These are phyloP conservation scores for Anoplopoma fimbria DNA, from an alignment of 2,113 vertebrate species.

Conservation along the genomic window DNA sequence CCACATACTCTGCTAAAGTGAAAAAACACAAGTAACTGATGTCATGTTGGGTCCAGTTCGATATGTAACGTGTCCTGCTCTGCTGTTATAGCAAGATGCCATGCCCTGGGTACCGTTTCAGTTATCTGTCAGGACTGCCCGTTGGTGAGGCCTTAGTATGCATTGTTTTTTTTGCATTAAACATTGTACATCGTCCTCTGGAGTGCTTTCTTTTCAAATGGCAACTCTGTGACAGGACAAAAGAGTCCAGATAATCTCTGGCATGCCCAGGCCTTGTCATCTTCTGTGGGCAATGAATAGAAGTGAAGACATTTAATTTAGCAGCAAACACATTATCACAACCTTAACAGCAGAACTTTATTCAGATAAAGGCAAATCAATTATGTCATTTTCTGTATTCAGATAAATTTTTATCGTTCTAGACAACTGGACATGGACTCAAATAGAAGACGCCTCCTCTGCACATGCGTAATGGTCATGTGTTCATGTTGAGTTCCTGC, in stretches of 20 bases:
- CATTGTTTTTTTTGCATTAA: too few species aligned
- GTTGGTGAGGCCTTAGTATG: constrained; percentile 7
- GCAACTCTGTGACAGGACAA: not conserved
- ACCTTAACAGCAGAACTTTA: not conserved
- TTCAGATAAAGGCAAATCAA: not conserved
- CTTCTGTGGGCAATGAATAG: constrained; percentile 13
- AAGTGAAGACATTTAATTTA: constrained; percentile 16
- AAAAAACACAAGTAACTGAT: not conserved
- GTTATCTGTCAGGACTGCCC: not conserved
- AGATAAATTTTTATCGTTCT: not conserved
- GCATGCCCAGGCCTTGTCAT: not conserved
- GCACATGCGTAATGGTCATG: constrained; percentile 30
- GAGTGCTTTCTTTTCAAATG: constrained; percentile 12
- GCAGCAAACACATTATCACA: not conserved
- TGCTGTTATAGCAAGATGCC: constrained; percentile 10
- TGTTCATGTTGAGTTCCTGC: constrained; percentile 8
- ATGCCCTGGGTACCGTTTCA: constrained; percentile 28
- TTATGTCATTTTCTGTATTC: not conserved
- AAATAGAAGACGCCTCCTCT: constrained; percentile 8
- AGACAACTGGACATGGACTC: constrained; percentile 8
- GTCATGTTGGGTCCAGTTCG: not conserved
- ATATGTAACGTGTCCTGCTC: not conserved
- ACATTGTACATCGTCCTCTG: not conserved
- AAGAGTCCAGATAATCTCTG: constrained; percentile 1
- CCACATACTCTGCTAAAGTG: not conserved